These are phyloP conservation scores for Pseudanteris insignis DNA, from an alignment of 2,888 invertebrate genomes.

Conservation along the genomic window DNA sequence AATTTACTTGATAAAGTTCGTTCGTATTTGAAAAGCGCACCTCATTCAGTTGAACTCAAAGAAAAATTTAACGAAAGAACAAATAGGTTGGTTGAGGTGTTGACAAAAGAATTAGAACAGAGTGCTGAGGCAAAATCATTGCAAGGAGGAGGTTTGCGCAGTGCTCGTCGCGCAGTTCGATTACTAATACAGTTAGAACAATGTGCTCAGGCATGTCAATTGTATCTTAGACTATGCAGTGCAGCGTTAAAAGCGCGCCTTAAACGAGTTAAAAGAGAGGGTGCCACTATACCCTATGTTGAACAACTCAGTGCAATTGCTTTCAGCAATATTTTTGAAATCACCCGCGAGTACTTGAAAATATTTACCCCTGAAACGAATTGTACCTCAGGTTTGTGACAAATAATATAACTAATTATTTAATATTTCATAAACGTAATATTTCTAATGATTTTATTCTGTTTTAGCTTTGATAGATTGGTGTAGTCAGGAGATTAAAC, in stretches of 20 bases:
- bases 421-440: not conserved
- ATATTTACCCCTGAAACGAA: constrained; percentile 83
- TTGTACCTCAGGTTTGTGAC: constrained; percentile 80
- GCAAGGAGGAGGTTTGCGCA: constrained; percentile 85
- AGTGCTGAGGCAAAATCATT: constrained; percentile 86
- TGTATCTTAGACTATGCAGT: constrained; percentile 83
- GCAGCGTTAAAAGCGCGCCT: constrained; percentile 83
- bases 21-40: constrained; percentile 68
- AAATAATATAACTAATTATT: too few species aligned
- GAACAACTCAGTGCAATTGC: constrained; percentile 84
- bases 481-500: constrained; percentile 85
- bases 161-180: constrained; percentile 83
- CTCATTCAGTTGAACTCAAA: constrained; percentile 68
- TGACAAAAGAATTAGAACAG: constrained; percentile 88
- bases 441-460: not conserved
- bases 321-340: constrained; percentile 82
- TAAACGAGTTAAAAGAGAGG: constrained; percentile 82
- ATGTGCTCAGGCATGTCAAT: constrained; percentile 80
- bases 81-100: constrained; percentile 81
- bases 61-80: constrained; percentile 69
- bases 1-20: constrained; percentile 78
- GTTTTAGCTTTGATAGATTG: constrained; percentile 83
- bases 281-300: constrained; percentile 82
- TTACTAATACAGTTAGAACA: constrained; percentile 82
- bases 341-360: constrained; percentile 78